phyloP scores from a whole-genome alignment of 37 sponge, comb jelly and placozoan genomes.

The Axinella damicornis region DNA sequence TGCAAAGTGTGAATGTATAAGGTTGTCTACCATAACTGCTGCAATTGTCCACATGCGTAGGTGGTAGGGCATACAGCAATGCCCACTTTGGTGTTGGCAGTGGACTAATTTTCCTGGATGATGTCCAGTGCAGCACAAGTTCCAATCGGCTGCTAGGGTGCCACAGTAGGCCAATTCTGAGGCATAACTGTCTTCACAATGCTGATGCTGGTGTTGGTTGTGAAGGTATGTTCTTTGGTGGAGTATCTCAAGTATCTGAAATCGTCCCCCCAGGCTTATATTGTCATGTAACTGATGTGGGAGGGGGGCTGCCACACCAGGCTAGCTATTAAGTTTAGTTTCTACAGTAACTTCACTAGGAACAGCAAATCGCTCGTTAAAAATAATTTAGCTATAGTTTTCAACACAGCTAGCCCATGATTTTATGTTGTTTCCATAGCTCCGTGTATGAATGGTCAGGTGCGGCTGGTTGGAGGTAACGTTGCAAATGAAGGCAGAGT shows the following conservation, averaged over 20 bases:
- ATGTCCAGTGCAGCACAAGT: not conserved
- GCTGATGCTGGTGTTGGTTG: not conserved
- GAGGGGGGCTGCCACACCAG: too few relatives aligned
- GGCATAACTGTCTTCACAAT: not conserved
- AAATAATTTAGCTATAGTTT: too few relatives aligned
- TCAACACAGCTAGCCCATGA: too few relatives aligned
- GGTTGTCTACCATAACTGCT: too few relatives aligned
- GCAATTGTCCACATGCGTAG: not conserved
- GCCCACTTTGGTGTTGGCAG: conserved; percentile 10
- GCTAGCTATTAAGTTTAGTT: too few relatives aligned
- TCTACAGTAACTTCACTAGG: too few relatives aligned
- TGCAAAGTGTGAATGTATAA: too few relatives aligned
- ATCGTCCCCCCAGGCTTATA: too few relatives aligned
- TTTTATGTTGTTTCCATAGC: not conserved
- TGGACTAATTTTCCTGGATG: not conserved
- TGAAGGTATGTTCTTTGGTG: not conserved
- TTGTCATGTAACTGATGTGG: too few relatives aligned
- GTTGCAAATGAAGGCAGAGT: conserved; percentile 1
- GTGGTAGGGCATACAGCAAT: not conserved
- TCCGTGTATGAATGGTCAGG: conserved; percentile 1
- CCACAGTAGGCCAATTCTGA: not conserved
- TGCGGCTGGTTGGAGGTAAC: conserved; percentile 10
- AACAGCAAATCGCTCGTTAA: too few relatives aligned
- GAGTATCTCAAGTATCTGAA: too few relatives aligned
- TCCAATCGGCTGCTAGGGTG: not conserved